These are phyloP conservation scores for Phalera bucephala DNA, from an alignment of 2,888 invertebrate genomes.

Conservation along the genomic window DNA sequence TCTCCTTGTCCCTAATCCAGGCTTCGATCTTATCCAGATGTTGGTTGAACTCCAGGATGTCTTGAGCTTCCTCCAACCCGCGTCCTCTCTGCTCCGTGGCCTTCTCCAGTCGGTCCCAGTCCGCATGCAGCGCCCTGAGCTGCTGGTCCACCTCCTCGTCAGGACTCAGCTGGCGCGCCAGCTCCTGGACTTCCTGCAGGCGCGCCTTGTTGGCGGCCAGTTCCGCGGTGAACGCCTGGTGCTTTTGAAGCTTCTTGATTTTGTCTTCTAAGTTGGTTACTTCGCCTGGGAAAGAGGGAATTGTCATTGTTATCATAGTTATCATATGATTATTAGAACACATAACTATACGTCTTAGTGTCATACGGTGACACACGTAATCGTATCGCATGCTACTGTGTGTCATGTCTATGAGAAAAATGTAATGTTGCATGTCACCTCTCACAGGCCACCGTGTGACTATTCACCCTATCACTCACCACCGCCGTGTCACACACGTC, in stretches of 20 bases:
- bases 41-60: constrained; percentile 98
- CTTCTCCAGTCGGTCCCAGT: constrained; percentile 90
- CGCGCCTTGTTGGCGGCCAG: constrained; percentile 93
- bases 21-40: constrained; percentile 97
- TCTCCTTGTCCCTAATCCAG: constrained; percentile 98
- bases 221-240: constrained; percentile 97
- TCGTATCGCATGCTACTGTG: too few relatives aligned
- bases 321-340: too few relatives aligned
- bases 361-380: too few relatives aligned
- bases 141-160: constrained; percentile 87
- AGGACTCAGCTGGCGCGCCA: constrained; percentile 90
- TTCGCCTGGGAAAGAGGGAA: constrained; percentile 79
- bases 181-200: constrained; percentile 90
- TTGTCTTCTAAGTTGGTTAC: constrained; percentile 96
- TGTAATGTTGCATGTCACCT: too few relatives aligned
- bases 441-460: too few relatives aligned
- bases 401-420: too few relatives aligned
- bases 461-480: too few relatives aligned
- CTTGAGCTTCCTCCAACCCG: constrained; percentile 98
- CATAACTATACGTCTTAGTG: too few relatives aligned
- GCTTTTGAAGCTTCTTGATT: constrained; percentile 96
- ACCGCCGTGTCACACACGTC: too few relatives aligned
- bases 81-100: constrained; percentile 87
- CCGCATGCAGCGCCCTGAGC: constrained; percentile 86
- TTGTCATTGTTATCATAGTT: too few relatives aligned